Percentiles rank a stretch among this genome's conserved stretches.
Conservation (phyloP, 2,888 invertebrate species). For the Microplitis manilae region DNA sequence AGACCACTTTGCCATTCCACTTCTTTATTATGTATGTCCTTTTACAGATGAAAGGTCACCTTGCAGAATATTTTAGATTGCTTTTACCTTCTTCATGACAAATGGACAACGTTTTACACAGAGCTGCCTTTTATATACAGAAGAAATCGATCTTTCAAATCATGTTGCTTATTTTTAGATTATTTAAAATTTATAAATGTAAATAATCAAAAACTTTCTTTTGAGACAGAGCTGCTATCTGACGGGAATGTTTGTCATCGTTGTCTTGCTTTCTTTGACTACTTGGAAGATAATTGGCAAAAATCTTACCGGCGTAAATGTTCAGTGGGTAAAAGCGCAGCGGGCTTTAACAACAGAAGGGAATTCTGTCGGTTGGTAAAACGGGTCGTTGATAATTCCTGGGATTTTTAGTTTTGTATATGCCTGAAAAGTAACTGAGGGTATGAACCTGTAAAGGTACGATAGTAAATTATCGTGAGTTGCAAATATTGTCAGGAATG, state of each 20-base stretch:
- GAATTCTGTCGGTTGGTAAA: background rate
- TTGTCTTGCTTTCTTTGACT: too few species aligned
- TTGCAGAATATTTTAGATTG: constrained; percentile 42
- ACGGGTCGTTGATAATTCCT: background rate
- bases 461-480: too few species aligned
- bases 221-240: background rate
- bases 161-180: too few species aligned
- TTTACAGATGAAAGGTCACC: constrained; percentile 47
- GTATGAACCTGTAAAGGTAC: too few species aligned
- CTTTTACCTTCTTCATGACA: constrained; percentile 20
- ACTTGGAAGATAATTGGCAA: too few species aligned
- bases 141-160: background rate
- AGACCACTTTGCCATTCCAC: constrained; percentile 55
- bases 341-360: background rate
- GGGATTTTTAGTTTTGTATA: background rate
- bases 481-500: too few species aligned
- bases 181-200: background rate
- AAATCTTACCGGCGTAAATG: background rate
- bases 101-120: background rate
- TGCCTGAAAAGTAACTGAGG: too few species aligned
- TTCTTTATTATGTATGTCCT: constrained; percentile 59
- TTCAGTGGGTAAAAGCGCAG: background rate
- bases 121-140: background rate
- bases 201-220: background rate
- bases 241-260: too few species aligned